Percentiles rank a stretch among this genome's conserved stretches.
These are phyloP conservation scores for Pyrrhosoma nymphula DNA, from an alignment of 2,888 invertebrate genomes.

Conservation along the genomic window DNA sequence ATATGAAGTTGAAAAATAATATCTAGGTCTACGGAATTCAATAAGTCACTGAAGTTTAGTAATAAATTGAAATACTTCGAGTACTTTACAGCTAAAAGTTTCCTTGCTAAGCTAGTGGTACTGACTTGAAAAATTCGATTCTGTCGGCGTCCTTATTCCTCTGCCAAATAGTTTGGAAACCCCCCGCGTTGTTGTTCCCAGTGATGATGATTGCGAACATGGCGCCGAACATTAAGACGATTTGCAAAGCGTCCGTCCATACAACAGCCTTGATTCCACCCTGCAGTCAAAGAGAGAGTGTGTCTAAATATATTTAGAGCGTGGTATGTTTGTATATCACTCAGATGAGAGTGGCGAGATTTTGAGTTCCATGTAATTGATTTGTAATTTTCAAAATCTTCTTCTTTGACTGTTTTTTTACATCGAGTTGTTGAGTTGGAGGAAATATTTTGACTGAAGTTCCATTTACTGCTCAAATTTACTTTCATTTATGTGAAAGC, in stretches of 20 bases:
- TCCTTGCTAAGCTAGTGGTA: slow-evolving; percentile 68
- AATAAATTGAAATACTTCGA: no score
- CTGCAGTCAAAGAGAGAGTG: slow-evolving; percentile 72
- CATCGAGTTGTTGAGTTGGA: no score
- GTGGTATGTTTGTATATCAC: neutral
- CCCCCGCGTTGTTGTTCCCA: slow-evolving; percentile 80
- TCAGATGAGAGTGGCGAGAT: no score
- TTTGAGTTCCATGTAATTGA: neutral
- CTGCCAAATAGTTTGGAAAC: slow-evolving; percentile 81
- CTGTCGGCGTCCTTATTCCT: slow-evolving; percentile 81
- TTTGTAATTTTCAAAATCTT: neutral
- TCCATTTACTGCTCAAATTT: neutral
- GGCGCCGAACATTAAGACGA: slow-evolving; percentile 81
- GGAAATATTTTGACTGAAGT: no score
- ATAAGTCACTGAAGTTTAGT: no score
- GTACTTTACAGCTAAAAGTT: no score
- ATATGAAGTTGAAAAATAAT: no score
- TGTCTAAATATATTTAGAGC: neutral
- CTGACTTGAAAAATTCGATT: slow-evolving; percentile 83
- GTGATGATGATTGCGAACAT: slow-evolving; percentile 81
- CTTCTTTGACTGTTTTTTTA: no score
- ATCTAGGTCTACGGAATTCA: no score
- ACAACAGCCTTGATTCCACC: slow-evolving; percentile 84
- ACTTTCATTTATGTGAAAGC: no score
- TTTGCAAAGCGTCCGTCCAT: slow-evolving; percentile 83